Evolutionary conservation across 2,113 vertebrate species (phyloP), one percentile per base, ranked within the genome.

Genomic region (Sander lucioperca): DNA sequence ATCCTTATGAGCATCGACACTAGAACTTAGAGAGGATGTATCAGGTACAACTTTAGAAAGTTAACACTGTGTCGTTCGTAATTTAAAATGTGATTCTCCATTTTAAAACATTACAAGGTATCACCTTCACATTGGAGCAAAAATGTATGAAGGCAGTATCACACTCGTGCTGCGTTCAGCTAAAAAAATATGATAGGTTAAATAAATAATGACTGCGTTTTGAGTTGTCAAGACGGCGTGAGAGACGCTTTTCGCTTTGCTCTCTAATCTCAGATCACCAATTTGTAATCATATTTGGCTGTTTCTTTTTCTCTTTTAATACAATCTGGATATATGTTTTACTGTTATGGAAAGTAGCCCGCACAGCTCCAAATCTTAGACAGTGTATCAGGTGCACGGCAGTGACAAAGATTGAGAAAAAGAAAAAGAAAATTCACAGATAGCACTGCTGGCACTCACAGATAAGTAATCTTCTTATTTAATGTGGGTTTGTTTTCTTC

Each of bases 71-170:
- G 7, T 9, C 16, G 11, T n/a, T 77, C 0, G 0, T 47, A 5
- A 50, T 61, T 48, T 73, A 10, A 63, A 15, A 43, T 23, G 67
- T 27, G 13, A 69, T 21, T 61, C 7, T 59, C 5, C 12, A 6
- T 10, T 64, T 82, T n/a, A 23, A 77, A 48, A 66, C 53, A 50
- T 62, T 23, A 54, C 11, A 11, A 56, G 18, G 25, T 65, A 39
- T 74, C 79, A 72, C 83, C 23, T 68, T 66, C 36, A 16, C 21
- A 27, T 27, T 6, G 9, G 19, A 51, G 58, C 6, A n/a, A 18
- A n/a, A 16, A 11, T 36, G 16, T 14, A 47, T 1, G 45, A 2
- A 53, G 68, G 27, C 59, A 62, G 39, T 19, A 74, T 83, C 82
- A 74, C 79, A 72, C 73, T 45, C 0, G 1, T 11, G 50, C 57